Conservation (phyloP, 2,113 vertebrate genomes). For the Alectura lathami region DNA sequence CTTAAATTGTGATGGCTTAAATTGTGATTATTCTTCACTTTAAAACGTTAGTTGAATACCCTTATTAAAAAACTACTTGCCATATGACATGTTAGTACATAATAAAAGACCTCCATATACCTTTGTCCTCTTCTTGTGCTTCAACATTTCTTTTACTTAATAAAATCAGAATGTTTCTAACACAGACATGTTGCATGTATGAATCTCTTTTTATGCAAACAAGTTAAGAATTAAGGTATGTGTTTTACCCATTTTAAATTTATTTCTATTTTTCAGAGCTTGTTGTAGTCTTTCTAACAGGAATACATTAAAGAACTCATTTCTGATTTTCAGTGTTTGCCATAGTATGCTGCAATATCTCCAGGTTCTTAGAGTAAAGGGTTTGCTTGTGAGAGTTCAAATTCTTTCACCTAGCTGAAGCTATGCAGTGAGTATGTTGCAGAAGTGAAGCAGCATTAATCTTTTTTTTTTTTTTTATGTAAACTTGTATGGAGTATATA, state of each 20-base stretch:
- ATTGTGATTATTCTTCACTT: not conserved
- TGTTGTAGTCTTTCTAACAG: fast-evolving
- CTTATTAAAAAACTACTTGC: not conserved
- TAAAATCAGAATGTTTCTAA: not conserved
- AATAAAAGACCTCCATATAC: not conserved
- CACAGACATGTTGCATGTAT: not conserved
- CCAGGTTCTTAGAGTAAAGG: not conserved
- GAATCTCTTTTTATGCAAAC: not conserved
- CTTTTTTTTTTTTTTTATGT: not conserved
- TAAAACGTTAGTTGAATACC: not conserved
- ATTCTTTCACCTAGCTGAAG: not conserved
- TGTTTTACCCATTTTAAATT: not conserved
- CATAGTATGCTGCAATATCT: not conserved
- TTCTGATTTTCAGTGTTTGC: not conserved
- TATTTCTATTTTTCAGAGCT: not conserved
- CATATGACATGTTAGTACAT: not conserved
- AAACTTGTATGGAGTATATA: not conserved
- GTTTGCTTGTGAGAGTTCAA: not conserved
- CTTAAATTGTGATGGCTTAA: too few relatives aligned
- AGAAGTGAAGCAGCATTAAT: not conserved
- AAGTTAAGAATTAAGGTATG: not conserved
- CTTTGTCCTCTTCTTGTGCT: not conserved
- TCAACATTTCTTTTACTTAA: not conserved
- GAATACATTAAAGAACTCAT: not conserved
- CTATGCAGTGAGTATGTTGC: not conserved